Evolutionary conservation across 2,797 vertebrate species (phyloP).

Genomic region (Gymnodraco acuticeps): DNA sequence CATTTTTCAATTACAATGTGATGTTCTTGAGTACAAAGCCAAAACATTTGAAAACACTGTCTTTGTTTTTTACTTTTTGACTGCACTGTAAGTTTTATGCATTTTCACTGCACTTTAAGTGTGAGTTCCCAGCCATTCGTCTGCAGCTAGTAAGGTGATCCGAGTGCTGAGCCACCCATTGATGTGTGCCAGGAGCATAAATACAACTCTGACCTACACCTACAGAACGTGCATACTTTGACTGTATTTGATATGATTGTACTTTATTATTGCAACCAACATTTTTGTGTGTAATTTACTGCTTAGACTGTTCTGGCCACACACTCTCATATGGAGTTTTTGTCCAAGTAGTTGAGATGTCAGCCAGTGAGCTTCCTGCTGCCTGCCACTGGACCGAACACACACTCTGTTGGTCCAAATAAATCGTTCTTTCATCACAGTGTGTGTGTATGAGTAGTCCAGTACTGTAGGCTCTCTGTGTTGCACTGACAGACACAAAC

Average conservation of each 20-base stretch:
- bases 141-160: conserved; percentile 3
- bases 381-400: conserved; percentile 62
- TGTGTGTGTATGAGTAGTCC: conserved; percentile 52
- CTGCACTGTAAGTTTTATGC: not conserved
- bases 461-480: conserved; percentile 83
- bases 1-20: conserved; percentile 2
- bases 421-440: conserved; percentile 78
- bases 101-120: not conserved
- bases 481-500: conserved; percentile 84
- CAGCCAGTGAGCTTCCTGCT: conserved; percentile 60
- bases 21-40: not conserved
- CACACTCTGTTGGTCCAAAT: conserved; percentile 77
- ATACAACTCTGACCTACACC: conserved; percentile 3
- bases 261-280: conserved; percentile 10
- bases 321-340: conserved; percentile 45
- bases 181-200: not conserved
- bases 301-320: conserved; percentile 18
- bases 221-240: not conserved
- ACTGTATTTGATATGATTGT: conserved; percentile 20
- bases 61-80: not conserved
- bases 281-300: conserved; percentile 10
- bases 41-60: conserved; percentile 11
- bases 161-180: not conserved
- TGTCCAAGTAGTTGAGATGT: conserved; percentile 65
- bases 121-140: conserved; percentile 11